phyloP scores from a whole-genome alignment of 1,140 invertebrate genomes.

The Drosophila truncata region DNA sequence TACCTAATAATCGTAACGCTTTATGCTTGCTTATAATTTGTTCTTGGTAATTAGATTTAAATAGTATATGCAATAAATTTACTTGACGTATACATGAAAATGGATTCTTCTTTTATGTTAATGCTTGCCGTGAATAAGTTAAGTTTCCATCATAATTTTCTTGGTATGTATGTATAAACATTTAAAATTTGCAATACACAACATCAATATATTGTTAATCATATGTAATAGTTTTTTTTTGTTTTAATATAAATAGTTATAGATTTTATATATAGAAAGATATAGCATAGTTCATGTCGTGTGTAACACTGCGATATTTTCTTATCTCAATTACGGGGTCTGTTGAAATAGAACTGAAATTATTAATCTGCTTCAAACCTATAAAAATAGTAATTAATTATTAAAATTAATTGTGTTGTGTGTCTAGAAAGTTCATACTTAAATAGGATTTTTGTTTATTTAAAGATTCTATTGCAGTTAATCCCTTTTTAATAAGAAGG shows the following conservation, averaged over 20 bases:
- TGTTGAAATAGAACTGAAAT: not conserved
- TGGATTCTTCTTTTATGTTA: conserved; percentile 39
- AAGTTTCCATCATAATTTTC: conserved; percentile 56
- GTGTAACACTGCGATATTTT: conserved; percentile 56
- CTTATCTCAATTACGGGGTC: conserved; percentile 5
- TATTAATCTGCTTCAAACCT: not conserved
- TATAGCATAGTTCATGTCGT: conserved; percentile 64
- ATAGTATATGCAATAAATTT: conserved; percentile 72
- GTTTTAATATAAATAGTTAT: conserved; percentile 61
- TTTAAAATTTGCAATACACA: conserved; percentile 83
- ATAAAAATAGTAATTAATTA: not conserved
- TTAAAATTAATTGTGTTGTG: not conserved
- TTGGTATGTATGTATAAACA: conserved; percentile 75
- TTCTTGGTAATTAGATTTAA: conserved; percentile 50
- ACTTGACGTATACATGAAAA: conserved; percentile 79
- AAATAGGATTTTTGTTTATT: conserved; percentile 6
- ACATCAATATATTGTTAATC: conserved; percentile 83
- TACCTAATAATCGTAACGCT: conserved; percentile 62
- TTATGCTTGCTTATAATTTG: conserved; percentile 48
- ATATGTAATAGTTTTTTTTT: conserved; percentile 60
- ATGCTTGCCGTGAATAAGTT: conserved; percentile 61
- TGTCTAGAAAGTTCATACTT: not conserved
- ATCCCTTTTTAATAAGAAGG: conserved; percentile 28
- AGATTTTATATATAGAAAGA: conserved; percentile 63
- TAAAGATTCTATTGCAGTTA: conserved; percentile 21